Evolutionary conservation across 2,888 invertebrate genomes (phyloP).

Genomic region (Heteropelma amictum): DNA sequence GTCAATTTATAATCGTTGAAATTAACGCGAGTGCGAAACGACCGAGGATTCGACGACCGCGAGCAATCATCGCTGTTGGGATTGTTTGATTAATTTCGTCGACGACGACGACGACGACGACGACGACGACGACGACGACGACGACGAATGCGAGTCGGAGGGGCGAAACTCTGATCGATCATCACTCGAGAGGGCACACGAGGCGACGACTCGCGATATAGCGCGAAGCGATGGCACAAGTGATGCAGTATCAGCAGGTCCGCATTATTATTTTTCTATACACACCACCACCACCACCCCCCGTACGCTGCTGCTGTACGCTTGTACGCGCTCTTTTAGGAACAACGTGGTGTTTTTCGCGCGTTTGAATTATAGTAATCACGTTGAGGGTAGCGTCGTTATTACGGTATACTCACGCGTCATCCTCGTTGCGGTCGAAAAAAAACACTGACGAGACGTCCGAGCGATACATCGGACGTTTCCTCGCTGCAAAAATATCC

Average conservation of each 20-base stretch:
- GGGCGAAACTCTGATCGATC: conserved; percentile 42
- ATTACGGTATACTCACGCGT: conserved; percentile 54
- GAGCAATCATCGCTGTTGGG: neutral
- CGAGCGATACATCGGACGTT: conserved; percentile 47
- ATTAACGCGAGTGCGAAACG: neutral
- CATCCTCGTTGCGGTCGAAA: conserved; percentile 29
- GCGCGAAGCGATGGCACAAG: conserved; percentile 68
- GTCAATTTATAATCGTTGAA: neutral
- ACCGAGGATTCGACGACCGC: conserved; percentile 31
- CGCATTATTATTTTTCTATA: conserved; percentile 48
- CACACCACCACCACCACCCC: conserved; percentile 2
- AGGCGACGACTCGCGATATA: conserved; percentile 15
- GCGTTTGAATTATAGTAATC: conserved; percentile 63
- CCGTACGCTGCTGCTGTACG: too few species aligned
- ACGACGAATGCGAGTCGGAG: neutral
- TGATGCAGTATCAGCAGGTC: conserved; percentile 75
- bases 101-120: too few species aligned
- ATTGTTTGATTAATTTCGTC: neutral
- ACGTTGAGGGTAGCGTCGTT: conserved; percentile 43
- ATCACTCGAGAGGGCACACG: conserved; percentile 10
- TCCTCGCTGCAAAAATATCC: conserved; percentile 1
- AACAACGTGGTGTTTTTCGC: conserved; percentile 57
- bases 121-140: too few species aligned
- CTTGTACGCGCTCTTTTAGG: conserved; percentile 48
- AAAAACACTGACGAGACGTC: conserved; percentile 8